These are phyloP conservation scores for Austrofundulus limnaeus DNA, from an alignment of 2,113 vertebrate genomes.

Conservation along the genomic window DNA sequence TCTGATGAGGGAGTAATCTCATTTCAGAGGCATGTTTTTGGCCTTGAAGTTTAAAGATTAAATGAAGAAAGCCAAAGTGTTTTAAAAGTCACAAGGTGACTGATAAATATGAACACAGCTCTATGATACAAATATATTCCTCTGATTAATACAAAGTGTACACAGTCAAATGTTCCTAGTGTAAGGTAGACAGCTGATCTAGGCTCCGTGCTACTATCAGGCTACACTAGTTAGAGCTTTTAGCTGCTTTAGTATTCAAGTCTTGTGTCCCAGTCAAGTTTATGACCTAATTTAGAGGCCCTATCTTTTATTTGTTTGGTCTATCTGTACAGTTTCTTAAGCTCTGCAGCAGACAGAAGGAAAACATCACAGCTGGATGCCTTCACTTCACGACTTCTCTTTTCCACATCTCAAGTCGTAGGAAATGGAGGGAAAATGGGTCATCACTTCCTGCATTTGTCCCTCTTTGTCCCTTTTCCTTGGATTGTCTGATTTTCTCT, in stretches of 20 bases:
- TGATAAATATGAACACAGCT: neutral
- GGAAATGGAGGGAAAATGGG: constrained; percentile 18
- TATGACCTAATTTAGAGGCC: neutral
- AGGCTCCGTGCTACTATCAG: constrained; percentile 12
- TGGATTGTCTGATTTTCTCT: constrained; percentile 33
- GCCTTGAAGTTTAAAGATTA: constrained; percentile 35
- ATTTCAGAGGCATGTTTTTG: no score
- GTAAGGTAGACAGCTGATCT: constrained; percentile 38
- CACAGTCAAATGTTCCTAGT: constrained; percentile 2
- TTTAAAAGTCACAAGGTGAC: constrained; percentile 11
- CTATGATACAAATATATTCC: no score
- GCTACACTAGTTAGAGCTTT: neutral
- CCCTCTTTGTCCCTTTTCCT: constrained; percentile 50
- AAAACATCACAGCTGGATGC: neutral
- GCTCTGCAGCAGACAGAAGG: neutral
- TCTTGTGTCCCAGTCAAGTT: constrained; percentile 1
- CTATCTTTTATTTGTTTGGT: neutral
- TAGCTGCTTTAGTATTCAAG: constrained; percentile 13
- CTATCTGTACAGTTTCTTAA: neutral
- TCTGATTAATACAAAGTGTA: constrained; percentile 23
- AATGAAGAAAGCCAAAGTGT: constrained; percentile 7
- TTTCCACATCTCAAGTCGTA: constrained; percentile 30
- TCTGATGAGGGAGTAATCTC: no score
- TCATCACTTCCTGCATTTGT: constrained; percentile 57
- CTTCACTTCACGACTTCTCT: constrained; percentile 9